Evolutionary conservation across 2,113 vertebrate genomes (phyloP), one percentile per base, ranked within the genome.

Genomic region (Motacilla tschutschensis): DNA sequence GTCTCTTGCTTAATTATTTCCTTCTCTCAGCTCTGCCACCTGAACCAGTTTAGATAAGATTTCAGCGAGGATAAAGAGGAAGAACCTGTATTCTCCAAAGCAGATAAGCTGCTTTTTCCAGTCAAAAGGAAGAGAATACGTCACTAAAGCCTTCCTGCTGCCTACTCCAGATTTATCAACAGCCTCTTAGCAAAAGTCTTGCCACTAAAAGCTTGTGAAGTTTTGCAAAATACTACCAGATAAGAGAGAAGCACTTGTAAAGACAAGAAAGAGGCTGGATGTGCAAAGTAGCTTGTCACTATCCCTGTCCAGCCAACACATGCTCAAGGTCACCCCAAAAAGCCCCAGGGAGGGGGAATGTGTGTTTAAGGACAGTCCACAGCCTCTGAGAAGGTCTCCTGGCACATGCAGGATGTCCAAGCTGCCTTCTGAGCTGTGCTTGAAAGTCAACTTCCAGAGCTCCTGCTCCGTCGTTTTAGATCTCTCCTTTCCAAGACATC

Each of bases 1-100:
- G 90, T 73, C 74, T 96, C 72, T 87, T 70, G 78, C 87, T 94
- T 96, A 96, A 96, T 97, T 96, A 94, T 94, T 94, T 94, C 88
- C 74, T 86, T 90, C 93, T 89, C 87, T 93, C 81, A 40, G 71
- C 89, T 91, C 91, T 19, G 77, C 91, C 89, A 95, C 91, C 95
- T 93, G 94, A 94, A 94, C 90, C 83, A 77, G 91, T 92, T 95
- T 84, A 95, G 95, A 96, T 96, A 95, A 96, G 96, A 97, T 96
- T 88, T 63, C 50, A 12, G 20, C 0, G 0, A 4, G 59, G 96
- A 94, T 97, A 96, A 94, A 83, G 83, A 96, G 63, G 83, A 74
- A 55, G 93, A 81, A 89, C 66, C 78, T 91, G 59, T 53, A 79
- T 88, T 94, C 51, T 91, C 44, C 3, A 4, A 70, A 83, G 83